These are phyloP conservation scores for Papilio gigon DNA, from an alignment of 2,888 invertebrate genomes.

Conservation along the genomic window DNA sequence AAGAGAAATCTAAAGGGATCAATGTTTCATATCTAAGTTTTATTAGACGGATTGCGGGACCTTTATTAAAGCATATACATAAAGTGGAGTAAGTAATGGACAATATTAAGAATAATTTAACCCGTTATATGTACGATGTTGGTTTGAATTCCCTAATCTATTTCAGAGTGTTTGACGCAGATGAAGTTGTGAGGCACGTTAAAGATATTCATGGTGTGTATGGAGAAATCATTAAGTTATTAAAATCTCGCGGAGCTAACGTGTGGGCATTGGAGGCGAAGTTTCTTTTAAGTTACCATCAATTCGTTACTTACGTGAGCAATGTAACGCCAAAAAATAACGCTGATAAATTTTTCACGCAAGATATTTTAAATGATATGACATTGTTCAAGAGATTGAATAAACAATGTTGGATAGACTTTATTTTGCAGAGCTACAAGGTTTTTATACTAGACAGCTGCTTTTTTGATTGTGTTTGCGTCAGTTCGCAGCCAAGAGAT, in stretches of 20 bases:
- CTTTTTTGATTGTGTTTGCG: constrained; percentile 74
- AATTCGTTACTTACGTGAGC: constrained; percentile 65
- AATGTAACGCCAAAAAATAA: constrained; percentile 62
- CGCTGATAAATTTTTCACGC: constrained; percentile 62
- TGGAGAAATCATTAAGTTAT: constrained; percentile 63
- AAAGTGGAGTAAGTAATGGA: constrained; percentile 65
- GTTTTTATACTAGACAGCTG: constrained; percentile 78
- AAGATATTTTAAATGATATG: constrained; percentile 58
- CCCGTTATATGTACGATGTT: no score
- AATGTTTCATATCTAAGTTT: constrained; percentile 73
- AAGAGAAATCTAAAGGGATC: constrained; percentile 67
- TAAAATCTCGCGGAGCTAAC: constrained; percentile 67
- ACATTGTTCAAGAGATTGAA: constrained; percentile 64
- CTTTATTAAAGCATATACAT: constrained; percentile 69
- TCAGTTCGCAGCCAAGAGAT: constrained; percentile 61
- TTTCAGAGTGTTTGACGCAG: constrained; percentile 59
- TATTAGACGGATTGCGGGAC: constrained; percentile 70
- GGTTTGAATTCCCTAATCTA: background rate
- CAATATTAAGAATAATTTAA: background rate
- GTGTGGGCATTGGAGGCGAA: constrained; percentile 66
- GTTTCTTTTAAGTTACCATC: constrained; percentile 69
- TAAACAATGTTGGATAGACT: constrained; percentile 83
- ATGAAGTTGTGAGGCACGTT: constrained; percentile 63
- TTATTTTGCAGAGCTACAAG: constrained; percentile 84
- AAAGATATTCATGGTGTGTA: constrained; percentile 74